A percentile compares a stretch with the other conserved stretches of the same genome.
Evolutionary conservation across 2,888 invertebrate genomes (phyloP).

Genomic region (Amiota minor): DNA sequence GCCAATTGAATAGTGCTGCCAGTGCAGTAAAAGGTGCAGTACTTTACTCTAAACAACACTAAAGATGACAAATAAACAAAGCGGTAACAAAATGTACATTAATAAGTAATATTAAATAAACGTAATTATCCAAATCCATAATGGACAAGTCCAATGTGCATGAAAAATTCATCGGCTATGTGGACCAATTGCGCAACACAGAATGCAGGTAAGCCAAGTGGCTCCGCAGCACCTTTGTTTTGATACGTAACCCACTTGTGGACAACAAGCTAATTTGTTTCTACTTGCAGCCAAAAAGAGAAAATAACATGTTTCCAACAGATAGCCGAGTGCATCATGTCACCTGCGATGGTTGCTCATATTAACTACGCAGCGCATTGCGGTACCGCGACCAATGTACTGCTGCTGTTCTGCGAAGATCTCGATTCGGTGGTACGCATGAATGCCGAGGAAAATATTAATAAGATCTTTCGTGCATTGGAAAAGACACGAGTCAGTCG

Average conservation of each 20-base stretch:
- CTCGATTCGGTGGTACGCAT: conserved; percentile 84
- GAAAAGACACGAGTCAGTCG: conserved; percentile 81
- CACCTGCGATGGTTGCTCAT: conserved; percentile 72
- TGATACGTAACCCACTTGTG: neutral
- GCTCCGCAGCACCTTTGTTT: neutral
- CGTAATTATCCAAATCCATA: conserved; percentile 4
- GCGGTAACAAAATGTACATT: conserved; percentile 44
- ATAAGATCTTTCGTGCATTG: conserved; percentile 82
- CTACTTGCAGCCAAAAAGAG: conserved; percentile 80
- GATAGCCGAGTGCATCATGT: conserved; percentile 81
- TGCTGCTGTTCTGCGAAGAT: conserved; percentile 84
- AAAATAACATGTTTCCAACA: conserved; percentile 82
- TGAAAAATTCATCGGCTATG: conserved; percentile 66
- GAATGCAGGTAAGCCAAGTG: conserved; percentile 70
- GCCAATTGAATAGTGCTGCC: too few relatives aligned
- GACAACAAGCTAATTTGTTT: conserved; percentile 10
- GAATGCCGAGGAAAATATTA: conserved; percentile 87
- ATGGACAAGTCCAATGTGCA: conserved; percentile 69
- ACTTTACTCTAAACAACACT: conserved; percentile 6
- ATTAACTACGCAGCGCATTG: conserved; percentile 79
- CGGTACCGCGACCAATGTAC: conserved; percentile 81
- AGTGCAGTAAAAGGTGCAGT: neutral
- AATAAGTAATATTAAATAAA: conserved; percentile 11
- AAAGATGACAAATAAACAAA: conserved; percentile 19
- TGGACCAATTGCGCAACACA: conserved; percentile 71